phyloP scores from a whole-genome alignment of 1,140 invertebrate genomes.

The Lithobius niger region DNA sequence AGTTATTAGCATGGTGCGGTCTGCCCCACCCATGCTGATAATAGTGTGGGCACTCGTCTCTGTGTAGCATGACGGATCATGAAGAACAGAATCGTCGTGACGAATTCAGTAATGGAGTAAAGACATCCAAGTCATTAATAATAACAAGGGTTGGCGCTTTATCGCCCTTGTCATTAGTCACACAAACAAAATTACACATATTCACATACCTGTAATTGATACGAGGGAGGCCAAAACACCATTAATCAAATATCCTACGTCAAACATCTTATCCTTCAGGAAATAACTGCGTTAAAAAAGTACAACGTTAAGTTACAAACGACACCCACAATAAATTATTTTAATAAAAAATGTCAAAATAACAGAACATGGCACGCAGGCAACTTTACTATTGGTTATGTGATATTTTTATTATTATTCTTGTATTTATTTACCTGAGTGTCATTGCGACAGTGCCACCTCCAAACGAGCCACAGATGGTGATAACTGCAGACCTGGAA shows the following conservation, averaged over 20 bases:
- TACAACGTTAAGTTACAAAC: constrained; percentile 69
- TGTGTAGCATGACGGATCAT: too few relatives aligned
- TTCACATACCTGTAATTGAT: constrained; percentile 55
- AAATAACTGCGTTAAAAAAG: constrained; percentile 46
- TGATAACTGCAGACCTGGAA: constrained; percentile 60
- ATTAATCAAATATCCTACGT: constrained; percentile 76
- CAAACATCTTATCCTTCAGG: constrained; percentile 48
- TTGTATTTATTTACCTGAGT: constrained; percentile 41
- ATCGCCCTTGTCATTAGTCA: background rate
- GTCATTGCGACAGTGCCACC: constrained; percentile 62
- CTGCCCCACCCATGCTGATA: too few relatives aligned
- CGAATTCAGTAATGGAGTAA: too few relatives aligned
- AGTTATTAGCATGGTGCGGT: too few relatives aligned
- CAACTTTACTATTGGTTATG: background rate
- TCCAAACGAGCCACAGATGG: constrained; percentile 75
- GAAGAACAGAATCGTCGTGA: too few relatives aligned
- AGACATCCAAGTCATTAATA: too few relatives aligned
- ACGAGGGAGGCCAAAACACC: constrained; percentile 75
- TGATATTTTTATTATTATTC: too few relatives aligned
- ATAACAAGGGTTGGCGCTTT: too few relatives aligned
- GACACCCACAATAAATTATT: constrained; percentile 80
- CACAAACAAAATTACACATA: constrained; percentile 45
- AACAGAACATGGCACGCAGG: too few relatives aligned
- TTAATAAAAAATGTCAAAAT: constrained; percentile 68
- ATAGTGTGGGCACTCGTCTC: too few relatives aligned